Evolutionary conservation across 2,797 vertebrate genomes (phyloP), one percentile per base, ranked within the genome.

Genomic region (Sorex maritimensis): DNA sequence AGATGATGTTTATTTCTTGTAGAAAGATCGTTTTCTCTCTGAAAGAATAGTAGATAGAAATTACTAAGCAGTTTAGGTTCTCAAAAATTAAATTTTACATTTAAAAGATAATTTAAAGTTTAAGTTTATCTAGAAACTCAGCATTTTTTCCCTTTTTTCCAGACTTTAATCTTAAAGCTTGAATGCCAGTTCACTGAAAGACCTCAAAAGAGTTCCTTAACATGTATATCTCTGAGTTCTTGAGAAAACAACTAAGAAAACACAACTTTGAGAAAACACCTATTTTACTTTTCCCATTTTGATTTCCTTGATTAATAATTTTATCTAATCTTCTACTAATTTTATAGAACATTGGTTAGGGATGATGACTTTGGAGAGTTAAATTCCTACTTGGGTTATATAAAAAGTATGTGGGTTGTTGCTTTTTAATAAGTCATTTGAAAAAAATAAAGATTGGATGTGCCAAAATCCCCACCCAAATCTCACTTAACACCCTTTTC

Each of bases 391-490:
- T 83, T 73, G 69, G 81, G 73, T 63, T 86, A 83, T 15, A 81
- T 92, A 90, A 94, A 93, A 93, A 9, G 23, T 83, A 67, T 58
- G 68, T 88, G 58, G 30, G 23, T 55, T 95, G 69, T 81, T 88
- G 30, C 38, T 90, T 92, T 92, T 95, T 79, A 92, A 81, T 88
- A 94, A 83, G 77, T 72, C 81, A 78, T 63, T 95, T 94, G 46
- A 94, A 94, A 93, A 80, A 95, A 81, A 52, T 71, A 69, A 95
- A 93, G 88, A 95, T 49, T 55, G 38, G 73, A 81, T 89, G 21
- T 86, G 90, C 83, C 91, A 84, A 92, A 88, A 89, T 95, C 44
- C 65, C 49, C 86, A 74, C 88, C 65, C 83, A 93, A 85, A 90
- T 95, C 61, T 93, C 79, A 88, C 72, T 91, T 95, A 94, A 85